A percentile compares a stretch with the other conserved stretches of the same genome.
phyloP scores from a whole-genome alignment of 2,113 vertebrate genomes.

The Neogale vison region DNA sequence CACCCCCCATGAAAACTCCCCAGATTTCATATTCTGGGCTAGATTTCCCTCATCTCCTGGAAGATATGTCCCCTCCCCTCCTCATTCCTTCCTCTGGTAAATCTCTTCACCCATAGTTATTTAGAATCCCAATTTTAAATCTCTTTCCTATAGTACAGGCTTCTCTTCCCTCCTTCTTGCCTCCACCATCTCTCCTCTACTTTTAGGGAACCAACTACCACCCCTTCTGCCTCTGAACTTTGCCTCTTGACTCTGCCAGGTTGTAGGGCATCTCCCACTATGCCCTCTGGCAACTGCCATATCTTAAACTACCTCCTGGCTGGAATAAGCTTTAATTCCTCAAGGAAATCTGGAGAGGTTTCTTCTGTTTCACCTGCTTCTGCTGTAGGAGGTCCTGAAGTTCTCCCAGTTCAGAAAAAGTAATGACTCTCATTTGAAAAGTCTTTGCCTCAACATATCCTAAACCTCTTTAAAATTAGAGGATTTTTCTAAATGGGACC shows the following conservation, averaged over 20 bases:
- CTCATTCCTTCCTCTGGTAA: not conserved
- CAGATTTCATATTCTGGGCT: not conserved
- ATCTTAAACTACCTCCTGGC: not conserved
- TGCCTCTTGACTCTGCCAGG: conserved; percentile 5
- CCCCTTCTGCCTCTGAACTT: conserved; percentile 45
- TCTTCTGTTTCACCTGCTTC: not conserved
- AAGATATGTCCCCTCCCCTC: not conserved
- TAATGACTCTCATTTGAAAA: not conserved
- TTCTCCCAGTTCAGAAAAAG: conserved; percentile 20
- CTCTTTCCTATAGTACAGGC: not conserved
- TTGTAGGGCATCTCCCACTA: conserved; percentile 5
- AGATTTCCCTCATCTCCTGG: not conserved
- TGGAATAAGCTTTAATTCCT: not conserved
- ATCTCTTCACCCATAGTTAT: not conserved
- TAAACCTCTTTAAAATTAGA: not conserved
- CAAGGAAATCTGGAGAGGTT: not conserved
- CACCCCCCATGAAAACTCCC: not conserved
- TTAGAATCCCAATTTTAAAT: conserved; percentile 22
- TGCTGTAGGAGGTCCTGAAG: not conserved
- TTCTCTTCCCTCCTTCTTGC: not conserved
- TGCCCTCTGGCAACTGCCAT: conserved; percentile 42
- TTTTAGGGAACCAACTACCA: not conserved
- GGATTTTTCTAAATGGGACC: not conserved
- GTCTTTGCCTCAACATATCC: conserved; percentile 14
- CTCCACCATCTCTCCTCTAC: not conserved